Base-by-base conservation (phyloP, 2,888 invertebrate genomes). In the Stratiomys singularior region DNA sequence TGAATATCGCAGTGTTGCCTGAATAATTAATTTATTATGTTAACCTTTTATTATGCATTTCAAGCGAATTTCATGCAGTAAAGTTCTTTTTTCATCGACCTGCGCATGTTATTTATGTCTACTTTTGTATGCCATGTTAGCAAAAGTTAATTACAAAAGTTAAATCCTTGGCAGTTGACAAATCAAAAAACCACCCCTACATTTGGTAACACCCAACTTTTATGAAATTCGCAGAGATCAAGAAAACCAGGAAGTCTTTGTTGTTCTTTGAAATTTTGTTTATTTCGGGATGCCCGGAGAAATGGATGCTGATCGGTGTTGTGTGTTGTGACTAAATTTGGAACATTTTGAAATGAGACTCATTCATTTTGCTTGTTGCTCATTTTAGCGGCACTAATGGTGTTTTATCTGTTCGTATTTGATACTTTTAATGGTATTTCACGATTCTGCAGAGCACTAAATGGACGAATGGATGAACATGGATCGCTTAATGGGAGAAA, bases 311-410 rank as follows among this genome's bases (percentile, higher is more conserved):
- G 72, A 72, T 72, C 56, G 58, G 58, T 74, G 74, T 74, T 37
- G 74, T 74, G 30, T 74, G 74, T 74, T 37, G 74, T 74, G 30
- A 74, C 74, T 74, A 74, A 74, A 60, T 60, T 74, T 74, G 74
- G 74, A 74, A 74, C 74, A 58, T 74, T 58, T 60, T 58, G 60
- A 58, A 74, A 74, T 58, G 58, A 58, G 58, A 58, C 37, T 30
- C 74, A 58, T 58, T 74, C 25, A 58, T 58, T 74, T 60, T 44
- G 74, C 30, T 30, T 72, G 72, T 60, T 74, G 23, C 44, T 60
- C 74, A 37, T 74, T 60, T 60, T 52, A 2, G 52, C 52, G 3
- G 3, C 37, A 71, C 27, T 71, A 71, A 71, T 71, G 71, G 64
- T 27, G 52, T 71, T 71, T 71, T 52, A 71, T 71, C 71, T 71